Evolutionary conservation across 2,113 vertebrate genomes (phyloP).

Genomic region (Columbina picui): DNA sequence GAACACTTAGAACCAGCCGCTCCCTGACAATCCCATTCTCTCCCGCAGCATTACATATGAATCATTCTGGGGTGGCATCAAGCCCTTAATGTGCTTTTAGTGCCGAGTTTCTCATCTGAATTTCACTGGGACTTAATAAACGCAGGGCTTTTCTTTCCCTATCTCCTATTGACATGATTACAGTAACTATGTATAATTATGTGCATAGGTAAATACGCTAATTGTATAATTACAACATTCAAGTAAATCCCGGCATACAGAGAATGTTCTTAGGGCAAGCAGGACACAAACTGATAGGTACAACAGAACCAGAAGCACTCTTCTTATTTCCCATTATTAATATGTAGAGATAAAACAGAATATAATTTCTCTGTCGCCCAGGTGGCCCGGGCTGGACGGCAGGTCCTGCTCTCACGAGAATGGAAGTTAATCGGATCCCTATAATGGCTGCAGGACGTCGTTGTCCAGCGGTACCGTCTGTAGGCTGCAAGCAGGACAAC

Average conservation of each 20-base stretch:
- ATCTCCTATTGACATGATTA: conserved; percentile 46
- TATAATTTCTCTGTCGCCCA: background rate
- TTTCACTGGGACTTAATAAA: conserved; percentile 55
- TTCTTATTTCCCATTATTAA: background rate
- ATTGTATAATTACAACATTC: conserved; percentile 51
- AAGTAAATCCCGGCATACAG: background rate
- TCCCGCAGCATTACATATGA: conserved; percentile 6
- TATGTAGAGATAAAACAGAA: background rate
- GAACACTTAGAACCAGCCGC: background rate
- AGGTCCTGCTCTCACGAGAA: background rate
- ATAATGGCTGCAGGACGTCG: background rate
- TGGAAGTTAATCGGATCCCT: background rate
- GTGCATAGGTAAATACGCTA: conserved; percentile 57
- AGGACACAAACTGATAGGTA: background rate
- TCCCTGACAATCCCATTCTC: background rate
- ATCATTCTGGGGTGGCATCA: background rate
- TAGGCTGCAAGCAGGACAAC: background rate
- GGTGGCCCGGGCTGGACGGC: background rate
- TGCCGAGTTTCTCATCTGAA: conserved; percentile 24
- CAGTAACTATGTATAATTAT: conserved; percentile 47
- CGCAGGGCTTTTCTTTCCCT: background rate
- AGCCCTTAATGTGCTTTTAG: conserved; percentile 24
- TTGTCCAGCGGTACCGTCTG: background rate
- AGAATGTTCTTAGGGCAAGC: background rate
- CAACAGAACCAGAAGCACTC: background rate